Evolutionary conservation across 1,140 invertebrate species (phyloP).

Genomic region (Atta colombica): DNA sequence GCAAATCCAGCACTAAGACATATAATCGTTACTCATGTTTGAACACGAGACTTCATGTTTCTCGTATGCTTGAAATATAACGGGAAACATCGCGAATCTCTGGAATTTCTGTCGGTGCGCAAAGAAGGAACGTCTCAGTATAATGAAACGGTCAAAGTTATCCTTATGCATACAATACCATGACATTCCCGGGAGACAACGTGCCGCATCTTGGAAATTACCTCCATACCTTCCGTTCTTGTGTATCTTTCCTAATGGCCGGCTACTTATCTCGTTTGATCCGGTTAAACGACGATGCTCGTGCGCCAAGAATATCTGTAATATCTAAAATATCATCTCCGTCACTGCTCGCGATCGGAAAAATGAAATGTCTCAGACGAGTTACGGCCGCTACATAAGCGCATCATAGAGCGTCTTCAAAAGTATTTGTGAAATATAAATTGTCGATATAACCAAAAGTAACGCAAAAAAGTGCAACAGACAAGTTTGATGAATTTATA

Average conservation of each 20-base stretch:
- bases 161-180: not conserved
- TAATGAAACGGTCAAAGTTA: constrained; percentile 1
- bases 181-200: constrained; percentile 3
- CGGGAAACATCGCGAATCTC: not conserved
- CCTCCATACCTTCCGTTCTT: not conserved
- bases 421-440: not conserved
- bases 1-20: not conserved
- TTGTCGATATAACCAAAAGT: too few relatives aligned
- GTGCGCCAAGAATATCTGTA: constrained; percentile 52
- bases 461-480: not conserved
- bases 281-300: constrained; percentile 60
- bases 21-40: not conserved
- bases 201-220: not conserved
- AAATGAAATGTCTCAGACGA: not conserved
- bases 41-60: not conserved
- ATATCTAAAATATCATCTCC: constrained; percentile 50
- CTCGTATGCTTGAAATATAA: not conserved
- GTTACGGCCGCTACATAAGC: not conserved
- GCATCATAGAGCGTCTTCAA: not conserved
- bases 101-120: not conserved
- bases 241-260: constrained; percentile 46
- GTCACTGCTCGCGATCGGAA: constrained; percentile 6
- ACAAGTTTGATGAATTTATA: not conserved
- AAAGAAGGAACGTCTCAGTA: not conserved
- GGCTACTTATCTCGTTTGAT: constrained; percentile 71